Percentiles rank a stretch among this genome's conserved stretches.
These are phyloP conservation scores for Orussus abietinus DNA, from an alignment of 1,140 invertebrate species.

Conservation along the genomic window DNA sequence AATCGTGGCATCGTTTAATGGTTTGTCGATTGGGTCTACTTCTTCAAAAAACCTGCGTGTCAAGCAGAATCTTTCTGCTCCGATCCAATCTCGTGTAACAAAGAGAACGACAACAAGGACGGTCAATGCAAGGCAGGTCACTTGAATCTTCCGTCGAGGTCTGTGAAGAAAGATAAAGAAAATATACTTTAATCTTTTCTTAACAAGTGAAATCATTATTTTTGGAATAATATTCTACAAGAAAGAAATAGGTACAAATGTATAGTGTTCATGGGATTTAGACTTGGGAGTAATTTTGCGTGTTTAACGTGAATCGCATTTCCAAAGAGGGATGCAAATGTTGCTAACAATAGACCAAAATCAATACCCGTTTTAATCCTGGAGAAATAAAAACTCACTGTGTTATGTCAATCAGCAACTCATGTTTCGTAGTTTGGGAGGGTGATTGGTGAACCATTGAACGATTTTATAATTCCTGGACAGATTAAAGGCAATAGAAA, in stretches of 20 bases:
- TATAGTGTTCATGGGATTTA: not conserved
- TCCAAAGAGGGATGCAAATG: not conserved
- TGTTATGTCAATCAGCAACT: slow-evolving; percentile 32
- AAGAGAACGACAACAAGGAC: slow-evolving; percentile 27
- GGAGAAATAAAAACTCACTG: slow-evolving; percentile 25
- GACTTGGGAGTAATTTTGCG: not conserved
- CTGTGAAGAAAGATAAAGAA: slow-evolving; percentile 16
- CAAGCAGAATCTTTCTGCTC: slow-evolving; percentile 19
- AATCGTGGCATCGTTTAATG: slow-evolving; percentile 32
- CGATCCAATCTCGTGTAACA: slow-evolving; percentile 25
- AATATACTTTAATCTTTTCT: slow-evolving; percentile 1
- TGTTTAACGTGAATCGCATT: not conserved
- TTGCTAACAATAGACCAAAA: slow-evolving; percentile 15
- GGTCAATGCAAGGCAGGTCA: slow-evolving; percentile 25
- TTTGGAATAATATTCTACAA: not conserved
- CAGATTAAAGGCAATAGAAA: too few species aligned
- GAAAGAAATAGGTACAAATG: too few species aligned
- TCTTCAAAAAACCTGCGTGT: slow-evolving; percentile 2
- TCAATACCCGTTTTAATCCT: slow-evolving; percentile 9
- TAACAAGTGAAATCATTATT: not conserved
- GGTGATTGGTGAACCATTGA: slow-evolving; percentile 41
- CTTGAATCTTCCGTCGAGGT: slow-evolving; percentile 29
- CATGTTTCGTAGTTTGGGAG: slow-evolving; percentile 34
- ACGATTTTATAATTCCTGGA: slow-evolving; percentile 8
- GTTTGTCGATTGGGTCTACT: slow-evolving; percentile 11